Evolutionary conservation across 1,140 invertebrate genomes (phyloP).

Genomic region (Proctacanthus coquilletti): DNA sequence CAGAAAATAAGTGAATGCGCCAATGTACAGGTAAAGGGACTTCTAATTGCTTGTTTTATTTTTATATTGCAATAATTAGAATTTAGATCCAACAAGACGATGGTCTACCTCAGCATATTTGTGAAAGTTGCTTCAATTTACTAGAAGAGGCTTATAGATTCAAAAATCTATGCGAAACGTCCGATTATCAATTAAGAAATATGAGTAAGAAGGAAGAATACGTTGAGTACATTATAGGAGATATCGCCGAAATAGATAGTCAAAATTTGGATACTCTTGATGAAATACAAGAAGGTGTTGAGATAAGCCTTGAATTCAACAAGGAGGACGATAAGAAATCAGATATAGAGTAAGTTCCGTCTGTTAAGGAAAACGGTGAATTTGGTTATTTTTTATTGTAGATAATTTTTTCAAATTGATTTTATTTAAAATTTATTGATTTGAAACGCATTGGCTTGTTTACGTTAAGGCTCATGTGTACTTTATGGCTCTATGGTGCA

Average conservation of each 20-base stretch:
- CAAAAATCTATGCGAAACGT: slow-evolving; percentile 12
- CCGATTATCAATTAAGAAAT: slow-evolving; percentile 9
- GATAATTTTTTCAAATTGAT: too few relatives aligned
- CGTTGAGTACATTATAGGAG: background rate
- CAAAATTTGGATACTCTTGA: too few relatives aligned
- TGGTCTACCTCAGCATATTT: slow-evolving; percentile 13
- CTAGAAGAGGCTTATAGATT: slow-evolving; percentile 15
- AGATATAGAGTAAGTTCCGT: too few relatives aligned
- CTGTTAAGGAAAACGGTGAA: too few relatives aligned
- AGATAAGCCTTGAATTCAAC: too few relatives aligned
- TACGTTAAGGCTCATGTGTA: too few relatives aligned
- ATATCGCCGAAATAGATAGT: slow-evolving; percentile 7
- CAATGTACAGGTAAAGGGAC: background rate
- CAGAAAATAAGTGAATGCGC: background rate
- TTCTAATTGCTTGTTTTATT: background rate
- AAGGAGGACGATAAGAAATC: too few relatives aligned
- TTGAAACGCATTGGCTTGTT: too few relatives aligned
- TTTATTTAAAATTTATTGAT: too few relatives aligned
- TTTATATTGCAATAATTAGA: background rate
- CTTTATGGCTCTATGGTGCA: too few relatives aligned
- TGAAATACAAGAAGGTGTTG: too few relatives aligned
- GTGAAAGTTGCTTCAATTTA: slow-evolving; percentile 10
- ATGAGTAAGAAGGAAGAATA: slow-evolving; percentile 5
- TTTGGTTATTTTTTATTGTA: too few relatives aligned
- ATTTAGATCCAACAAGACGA: slow-evolving; percentile 13